Evolutionary conservation across 2,113 vertebrate genomes (phyloP).

Genomic region (Romanogobio albipinnatus): DNA sequence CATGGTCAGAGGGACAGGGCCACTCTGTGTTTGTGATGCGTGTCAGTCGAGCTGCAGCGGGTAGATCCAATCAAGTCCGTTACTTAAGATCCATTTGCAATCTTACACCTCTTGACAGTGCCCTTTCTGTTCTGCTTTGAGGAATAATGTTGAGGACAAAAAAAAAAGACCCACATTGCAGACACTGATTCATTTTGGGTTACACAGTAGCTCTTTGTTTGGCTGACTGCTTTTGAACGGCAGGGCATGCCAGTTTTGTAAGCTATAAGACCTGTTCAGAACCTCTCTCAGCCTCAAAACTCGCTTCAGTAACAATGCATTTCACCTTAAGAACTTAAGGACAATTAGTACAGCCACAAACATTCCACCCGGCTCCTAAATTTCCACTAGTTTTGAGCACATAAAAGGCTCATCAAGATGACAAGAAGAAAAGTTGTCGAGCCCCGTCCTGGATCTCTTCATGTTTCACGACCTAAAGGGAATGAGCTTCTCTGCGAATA

Average conservation of each 20-base stretch:
- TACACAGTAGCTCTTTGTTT: conserved; percentile 6
- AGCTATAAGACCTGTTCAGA: not conserved
- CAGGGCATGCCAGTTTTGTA: conserved; percentile 3
- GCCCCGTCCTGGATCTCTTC: not conserved
- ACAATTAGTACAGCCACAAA: not conserved
- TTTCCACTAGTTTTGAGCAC: not conserved
- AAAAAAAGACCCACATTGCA: conserved; percentile 23
- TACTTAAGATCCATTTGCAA: conserved; percentile 34
- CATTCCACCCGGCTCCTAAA: not conserved
- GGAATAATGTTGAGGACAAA: not conserved
- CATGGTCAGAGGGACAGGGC: conserved; percentile 29
- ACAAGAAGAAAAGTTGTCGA: not conserved
- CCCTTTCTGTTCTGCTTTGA: not conserved
- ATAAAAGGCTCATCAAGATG: not conserved
- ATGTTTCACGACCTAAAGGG: not conserved
- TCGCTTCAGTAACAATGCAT: not conserved
- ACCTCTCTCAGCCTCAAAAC: not conserved
- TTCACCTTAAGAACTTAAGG: not conserved
- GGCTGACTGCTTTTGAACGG: not conserved
- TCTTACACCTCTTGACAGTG: conserved; percentile 39
- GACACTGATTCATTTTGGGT: conserved; percentile 15
- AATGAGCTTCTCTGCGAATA: not conserved
- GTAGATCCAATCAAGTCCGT: conserved; percentile 40
- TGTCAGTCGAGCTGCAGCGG: conserved; percentile 2
- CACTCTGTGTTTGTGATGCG: conserved; percentile 12